A percentile compares a stretch with the other conserved stretches of the same genome.
These are phyloP conservation scores for Pseudopleuronectes americanus DNA, from an alignment of 2,797 vertebrate genomes.

Conservation along the genomic window DNA sequence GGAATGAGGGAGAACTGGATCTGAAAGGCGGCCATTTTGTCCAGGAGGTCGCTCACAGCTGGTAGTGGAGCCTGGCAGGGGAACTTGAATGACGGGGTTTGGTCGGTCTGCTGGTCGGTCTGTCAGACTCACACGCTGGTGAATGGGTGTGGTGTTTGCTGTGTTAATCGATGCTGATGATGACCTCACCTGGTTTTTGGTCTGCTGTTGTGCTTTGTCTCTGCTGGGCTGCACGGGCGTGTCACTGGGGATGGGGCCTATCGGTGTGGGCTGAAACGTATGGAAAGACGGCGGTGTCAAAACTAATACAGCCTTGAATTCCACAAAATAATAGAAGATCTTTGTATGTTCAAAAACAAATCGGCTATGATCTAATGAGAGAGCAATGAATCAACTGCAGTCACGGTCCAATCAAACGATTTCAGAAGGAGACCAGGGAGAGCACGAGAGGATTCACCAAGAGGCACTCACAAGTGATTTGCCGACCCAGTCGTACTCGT, in stretches of 20 bases:
- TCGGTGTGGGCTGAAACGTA: slow-evolving; percentile 90
- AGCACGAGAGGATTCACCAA: slow-evolving; percentile 17
- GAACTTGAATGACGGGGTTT: slow-evolving; percentile 41
- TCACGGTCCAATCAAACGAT: not conserved
- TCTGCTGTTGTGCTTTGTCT: slow-evolving; percentile 94
- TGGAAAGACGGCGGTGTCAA: not conserved
- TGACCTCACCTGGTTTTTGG: slow-evolving; percentile 94
- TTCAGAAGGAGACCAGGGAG: not conserved
- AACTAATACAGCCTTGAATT: not conserved
- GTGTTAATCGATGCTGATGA: slow-evolving; percentile 22
- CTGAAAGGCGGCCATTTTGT: slow-evolving; percentile 45
- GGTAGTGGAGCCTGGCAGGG: slow-evolving; percentile 8
- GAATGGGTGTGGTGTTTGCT: slow-evolving; percentile 22
- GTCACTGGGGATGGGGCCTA: slow-evolving; percentile 94
- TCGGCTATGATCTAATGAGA: not conserved
- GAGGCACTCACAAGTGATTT: slow-evolving; percentile 92
- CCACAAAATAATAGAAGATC: not conserved
- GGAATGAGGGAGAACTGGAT: slow-evolving; percentile 29
- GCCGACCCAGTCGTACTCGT: slow-evolving; percentile 99
- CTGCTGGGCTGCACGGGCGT: slow-evolving; percentile 89
- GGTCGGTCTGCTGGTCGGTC: slow-evolving; percentile 5
- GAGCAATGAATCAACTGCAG: slow-evolving; percentile 9
- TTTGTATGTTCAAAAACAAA: not conserved
- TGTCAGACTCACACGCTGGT: not conserved
- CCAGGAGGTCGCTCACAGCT: slow-evolving; percentile 50